phyloP scores from a whole-genome alignment of 2,888 invertebrate species.

The Lithophane socia region DNA sequence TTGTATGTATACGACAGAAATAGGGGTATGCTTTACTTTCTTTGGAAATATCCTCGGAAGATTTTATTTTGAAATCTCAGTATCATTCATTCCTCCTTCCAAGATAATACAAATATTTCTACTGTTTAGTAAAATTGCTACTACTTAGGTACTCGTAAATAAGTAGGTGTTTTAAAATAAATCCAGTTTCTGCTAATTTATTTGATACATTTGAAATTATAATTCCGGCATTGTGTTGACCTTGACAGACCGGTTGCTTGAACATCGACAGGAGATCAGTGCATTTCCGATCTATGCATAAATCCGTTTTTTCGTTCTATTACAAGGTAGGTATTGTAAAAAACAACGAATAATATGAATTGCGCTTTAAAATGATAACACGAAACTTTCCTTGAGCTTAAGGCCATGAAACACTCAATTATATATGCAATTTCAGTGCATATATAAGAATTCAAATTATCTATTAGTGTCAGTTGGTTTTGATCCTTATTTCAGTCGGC shows the following conservation, averaged over 20 bases:
- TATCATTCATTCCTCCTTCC: not conserved
- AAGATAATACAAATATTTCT: not conserved
- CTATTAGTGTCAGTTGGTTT: constrained; percentile 16
- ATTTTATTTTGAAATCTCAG: not conserved
- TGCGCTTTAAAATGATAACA: not conserved
- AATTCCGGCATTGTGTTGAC: constrained; percentile 25
- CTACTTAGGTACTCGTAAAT: not conserved
- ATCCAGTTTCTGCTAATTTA: constrained; percentile 10
- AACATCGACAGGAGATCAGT: not conserved
- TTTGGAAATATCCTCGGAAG: no score
- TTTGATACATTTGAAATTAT: constrained; percentile 27
- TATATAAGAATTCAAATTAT: constrained; percentile 38
- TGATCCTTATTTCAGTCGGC: constrained; percentile 10
- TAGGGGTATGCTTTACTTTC: no score
- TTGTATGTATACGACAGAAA: not conserved
- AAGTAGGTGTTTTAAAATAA: not conserved
- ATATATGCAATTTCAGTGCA: not conserved
- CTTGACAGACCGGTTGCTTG: constrained; percentile 29
- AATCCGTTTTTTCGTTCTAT: not conserved
- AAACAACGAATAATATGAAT: not conserved
- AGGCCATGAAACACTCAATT: not conserved
- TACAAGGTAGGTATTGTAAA: not conserved
- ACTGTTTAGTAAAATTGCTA: not conserved
- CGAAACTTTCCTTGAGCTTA: not conserved
- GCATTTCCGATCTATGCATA: not conserved